These are phyloP conservation scores for Tanytarsus gracilentus DNA, from an alignment of 2,888 invertebrate genomes.

Conservation along the genomic window DNA sequence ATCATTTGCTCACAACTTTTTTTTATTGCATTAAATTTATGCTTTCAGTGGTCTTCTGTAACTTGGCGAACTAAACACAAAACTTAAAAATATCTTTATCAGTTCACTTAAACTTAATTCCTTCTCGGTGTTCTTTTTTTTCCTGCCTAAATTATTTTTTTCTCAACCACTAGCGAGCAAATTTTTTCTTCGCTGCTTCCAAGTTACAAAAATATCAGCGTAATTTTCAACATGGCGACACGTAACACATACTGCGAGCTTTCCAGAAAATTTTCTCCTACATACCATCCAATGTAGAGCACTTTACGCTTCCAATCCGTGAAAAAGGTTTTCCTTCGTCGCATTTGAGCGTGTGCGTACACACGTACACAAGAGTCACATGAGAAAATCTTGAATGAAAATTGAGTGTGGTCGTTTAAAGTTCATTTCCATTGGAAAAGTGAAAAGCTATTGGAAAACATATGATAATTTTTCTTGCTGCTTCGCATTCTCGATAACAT, in stretches of 20 bases:
- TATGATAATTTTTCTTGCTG: background rate
- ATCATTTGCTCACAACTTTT: background rate
- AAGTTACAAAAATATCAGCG: conserved; percentile 20
- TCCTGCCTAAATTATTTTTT: conserved; percentile 9
- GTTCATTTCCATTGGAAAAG: conserved; percentile 1
- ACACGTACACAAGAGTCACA: background rate
- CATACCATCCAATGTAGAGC: background rate
- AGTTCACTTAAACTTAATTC: background rate
- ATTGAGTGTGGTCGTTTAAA: conserved; percentile 9
- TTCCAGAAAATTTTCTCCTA: background rate
- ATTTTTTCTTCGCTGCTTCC: conserved; percentile 14
- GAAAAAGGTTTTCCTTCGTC: background rate
- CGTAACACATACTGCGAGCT: conserved; percentile 1
- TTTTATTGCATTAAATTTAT: conserved; percentile 9
- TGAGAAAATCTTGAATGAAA: conserved; percentile 12
- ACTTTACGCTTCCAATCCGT: background rate
- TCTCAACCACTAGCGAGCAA: conserved; percentile 15
- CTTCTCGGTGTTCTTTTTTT: background rate
- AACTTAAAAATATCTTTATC: conserved; percentile 10
- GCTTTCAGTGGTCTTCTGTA: background rate
- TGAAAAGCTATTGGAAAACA: background rate
- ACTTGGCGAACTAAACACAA: conserved; percentile 1
- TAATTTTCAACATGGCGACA: conserved; percentile 20
- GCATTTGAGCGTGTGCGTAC: background rate
- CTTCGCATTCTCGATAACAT: background rate